phyloP scores from a whole-genome alignment of 2,888 invertebrate species.

The Marasmarcha lunaedactyla region DNA sequence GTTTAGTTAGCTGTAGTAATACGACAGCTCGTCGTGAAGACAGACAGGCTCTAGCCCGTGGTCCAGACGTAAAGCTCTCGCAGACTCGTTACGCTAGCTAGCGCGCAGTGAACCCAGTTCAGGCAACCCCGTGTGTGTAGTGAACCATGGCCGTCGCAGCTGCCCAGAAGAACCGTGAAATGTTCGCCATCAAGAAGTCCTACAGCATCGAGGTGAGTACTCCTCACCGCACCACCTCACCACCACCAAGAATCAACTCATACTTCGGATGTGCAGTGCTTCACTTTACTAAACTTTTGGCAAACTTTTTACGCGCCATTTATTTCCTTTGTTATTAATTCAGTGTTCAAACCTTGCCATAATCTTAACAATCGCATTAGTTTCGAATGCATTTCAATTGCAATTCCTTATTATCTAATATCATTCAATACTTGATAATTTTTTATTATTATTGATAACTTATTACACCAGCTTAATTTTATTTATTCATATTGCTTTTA shows the following conservation, averaged over 20 bases:
- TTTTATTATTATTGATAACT: too few relatives aligned
- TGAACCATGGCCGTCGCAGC: conserved; percentile 87
- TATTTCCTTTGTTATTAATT: too few relatives aligned
- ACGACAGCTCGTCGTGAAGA: conserved; percentile 66
- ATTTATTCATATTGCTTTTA: too few relatives aligned
- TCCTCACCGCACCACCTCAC: conserved; percentile 20
- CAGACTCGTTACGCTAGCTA: conserved; percentile 63
- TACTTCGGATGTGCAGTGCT: conserved; percentile 2
- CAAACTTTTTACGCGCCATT: too few relatives aligned
- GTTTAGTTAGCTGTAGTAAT: conserved; percentile 72
- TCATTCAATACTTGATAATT: too few relatives aligned
- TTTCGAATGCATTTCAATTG: too few relatives aligned
- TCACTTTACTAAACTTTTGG: background rate
- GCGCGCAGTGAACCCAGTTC: conserved; percentile 66
- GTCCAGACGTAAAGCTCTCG: conserved; percentile 68
- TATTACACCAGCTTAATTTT: too few relatives aligned
- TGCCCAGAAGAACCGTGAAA: conserved; percentile 93
- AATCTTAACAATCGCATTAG: too few relatives aligned
- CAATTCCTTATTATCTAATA: too few relatives aligned
- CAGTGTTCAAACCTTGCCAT: too few relatives aligned
- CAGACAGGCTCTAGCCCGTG: conserved; percentile 73
- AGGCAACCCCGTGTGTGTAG: conserved; percentile 65
- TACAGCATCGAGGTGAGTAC: conserved; percentile 95
- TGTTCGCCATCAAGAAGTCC: conserved; percentile 97
- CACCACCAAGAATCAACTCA: conserved; percentile 19